phyloP scores from a whole-genome alignment of 2,113 vertebrate genomes.

The Paralichthys olivaceus region DNA sequence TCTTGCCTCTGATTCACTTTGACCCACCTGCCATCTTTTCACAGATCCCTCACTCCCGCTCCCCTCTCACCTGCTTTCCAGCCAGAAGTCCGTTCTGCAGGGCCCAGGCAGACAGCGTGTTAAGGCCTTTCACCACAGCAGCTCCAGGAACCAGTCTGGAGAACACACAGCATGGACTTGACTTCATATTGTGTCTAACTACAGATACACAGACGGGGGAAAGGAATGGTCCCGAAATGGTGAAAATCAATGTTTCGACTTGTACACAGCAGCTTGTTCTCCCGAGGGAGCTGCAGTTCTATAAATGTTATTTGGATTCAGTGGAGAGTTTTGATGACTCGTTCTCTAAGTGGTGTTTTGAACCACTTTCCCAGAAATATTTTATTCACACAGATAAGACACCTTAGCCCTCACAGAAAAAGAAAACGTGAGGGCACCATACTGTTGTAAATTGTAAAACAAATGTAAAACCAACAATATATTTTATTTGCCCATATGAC shows the following conservation, averaged over 20 bases:
- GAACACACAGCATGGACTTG: constrained; percentile 56
- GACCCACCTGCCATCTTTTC: constrained; percentile 35
- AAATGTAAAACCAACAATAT: background rate
- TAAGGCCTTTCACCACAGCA: constrained; percentile 91
- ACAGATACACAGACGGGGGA: constrained; percentile 22
- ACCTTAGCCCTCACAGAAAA: background rate
- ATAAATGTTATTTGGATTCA: constrained; percentile 30
- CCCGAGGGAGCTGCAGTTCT: constrained; percentile 20
- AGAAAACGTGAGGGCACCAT: background rate
- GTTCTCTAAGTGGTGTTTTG: constrained; percentile 30
- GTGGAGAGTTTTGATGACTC: constrained; percentile 38
- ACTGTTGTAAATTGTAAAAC: background rate
- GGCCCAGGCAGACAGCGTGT: constrained; percentile 94
- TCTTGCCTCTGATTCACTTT: constrained; percentile 18
- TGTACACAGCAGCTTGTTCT: constrained; percentile 31
- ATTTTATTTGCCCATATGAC: background rate
- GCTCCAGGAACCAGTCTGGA: constrained; percentile 85
- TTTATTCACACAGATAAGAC: constrained; percentile 5
- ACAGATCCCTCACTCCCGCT: constrained; percentile 56
- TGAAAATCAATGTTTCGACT: constrained; percentile 60
- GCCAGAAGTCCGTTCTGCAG: constrained; percentile 87
- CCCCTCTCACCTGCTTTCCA: constrained; percentile 87
- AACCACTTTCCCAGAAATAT: constrained; percentile 30
- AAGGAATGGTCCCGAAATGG: constrained; percentile 36
- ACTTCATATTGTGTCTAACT: constrained; percentile 37